A percentile compares a stretch with the other conserved stretches of the same genome.
These are phyloP conservation scores for Ranitomeya imitator DNA, from an alignment of 2,113 vertebrate species.

Conservation along the genomic window DNA sequence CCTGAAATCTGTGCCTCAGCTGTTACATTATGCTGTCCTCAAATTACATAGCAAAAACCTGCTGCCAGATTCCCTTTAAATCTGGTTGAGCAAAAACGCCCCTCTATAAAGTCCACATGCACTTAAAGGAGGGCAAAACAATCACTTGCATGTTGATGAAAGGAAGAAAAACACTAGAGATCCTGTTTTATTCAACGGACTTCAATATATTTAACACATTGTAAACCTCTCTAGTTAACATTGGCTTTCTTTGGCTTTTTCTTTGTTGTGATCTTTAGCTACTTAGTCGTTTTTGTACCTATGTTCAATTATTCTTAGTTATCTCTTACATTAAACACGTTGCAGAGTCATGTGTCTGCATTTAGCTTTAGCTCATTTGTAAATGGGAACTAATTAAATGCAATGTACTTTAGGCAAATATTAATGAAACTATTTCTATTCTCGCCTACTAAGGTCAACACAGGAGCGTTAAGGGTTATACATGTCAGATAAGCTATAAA, in stretches of 20 bases:
- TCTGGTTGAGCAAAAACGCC: too few relatives aligned
- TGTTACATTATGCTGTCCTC: too few relatives aligned
- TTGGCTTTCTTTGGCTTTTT: neutral
- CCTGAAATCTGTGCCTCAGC: too few relatives aligned
- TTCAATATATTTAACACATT: neutral
- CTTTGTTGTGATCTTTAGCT: neutral
- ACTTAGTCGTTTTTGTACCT: neutral
- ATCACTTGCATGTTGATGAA: too few relatives aligned
- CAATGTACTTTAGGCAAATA: neutral
- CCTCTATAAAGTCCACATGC: too few relatives aligned
- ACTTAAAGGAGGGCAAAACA: too few relatives aligned
- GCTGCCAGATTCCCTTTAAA: too few relatives aligned
- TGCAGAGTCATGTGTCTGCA: slow-evolving; percentile 4
- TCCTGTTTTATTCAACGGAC: too few relatives aligned
- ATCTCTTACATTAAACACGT: neutral
- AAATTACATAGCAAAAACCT: too few relatives aligned
- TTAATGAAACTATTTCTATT: neutral
- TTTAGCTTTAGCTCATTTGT: neutral
- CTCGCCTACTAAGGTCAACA: neutral
- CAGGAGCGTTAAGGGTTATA: neutral
- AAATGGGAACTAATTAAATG: neutral
- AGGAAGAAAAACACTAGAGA: too few relatives aligned
- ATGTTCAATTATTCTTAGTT: slow-evolving; percentile 22
- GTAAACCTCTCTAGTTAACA: neutral
- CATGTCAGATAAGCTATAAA: neutral